Evolutionary conservation across 2,888 invertebrate species (phyloP), one percentile per base, ranked within the genome.

Genomic region (Falcaria lacertinaria): DNA sequence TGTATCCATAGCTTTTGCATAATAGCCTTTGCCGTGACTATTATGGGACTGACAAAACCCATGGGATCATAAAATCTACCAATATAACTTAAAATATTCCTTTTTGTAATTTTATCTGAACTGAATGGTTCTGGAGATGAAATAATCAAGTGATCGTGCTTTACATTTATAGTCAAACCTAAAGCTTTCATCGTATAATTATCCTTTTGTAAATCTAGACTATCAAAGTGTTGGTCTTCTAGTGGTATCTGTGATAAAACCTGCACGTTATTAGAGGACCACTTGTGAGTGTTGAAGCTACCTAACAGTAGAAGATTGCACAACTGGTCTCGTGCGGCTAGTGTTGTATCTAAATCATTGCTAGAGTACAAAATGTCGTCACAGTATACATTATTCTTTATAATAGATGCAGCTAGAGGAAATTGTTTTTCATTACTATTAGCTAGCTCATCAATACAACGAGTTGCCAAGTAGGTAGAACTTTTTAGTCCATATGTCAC

Each of bases 401-500:
- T 13, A 32, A 52, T 43, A 28, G 37, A 42, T 7, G 50, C 36
- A 4, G 48, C 51, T 8, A 51, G 4, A 6, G 52, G 52, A 15
- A 39, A 45, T 0, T 41, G 7, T 1, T 32, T 0, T 15, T 46
- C 22, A 44, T 47, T 33, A 7, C 14, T 36, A 4, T 14, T 4
- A 19, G 47, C 44, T 15, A 56, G 37, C n/a, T 51, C 46, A n/a
- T 33, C 7, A 14, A 53, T 34, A 15, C 48, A 52, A 2, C 52
- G 34, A 8, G 53, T 57, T 7, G 53, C 53, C 7, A 56, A 16
- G 15, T 41, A 58, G 2, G 34, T 45, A 1, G 52, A 48, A 14
- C 44, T 42, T 34, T 55, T 54, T 15, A 50, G n/a, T n/a, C 52
- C 57, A 43, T 52, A 54, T 8, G 48, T 57, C 4, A 54, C 57